phyloP scores from a whole-genome alignment of 2,113 vertebrate species.

The Gnathonemus longibarbis region DNA sequence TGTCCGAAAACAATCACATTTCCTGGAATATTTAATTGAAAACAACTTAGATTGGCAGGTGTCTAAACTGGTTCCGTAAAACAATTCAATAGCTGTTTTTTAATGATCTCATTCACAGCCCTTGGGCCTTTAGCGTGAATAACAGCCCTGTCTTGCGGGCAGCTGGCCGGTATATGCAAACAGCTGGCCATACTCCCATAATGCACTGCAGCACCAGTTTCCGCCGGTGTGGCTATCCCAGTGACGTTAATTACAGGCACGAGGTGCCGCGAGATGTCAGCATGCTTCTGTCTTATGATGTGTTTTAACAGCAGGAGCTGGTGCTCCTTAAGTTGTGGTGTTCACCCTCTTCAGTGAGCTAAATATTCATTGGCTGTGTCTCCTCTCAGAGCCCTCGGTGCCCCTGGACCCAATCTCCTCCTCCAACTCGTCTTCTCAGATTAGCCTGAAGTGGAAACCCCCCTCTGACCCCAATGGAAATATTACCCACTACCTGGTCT shows the following conservation, averaged over 20 bases:
- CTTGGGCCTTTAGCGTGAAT: background rate
- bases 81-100: background rate
- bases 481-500: slow-evolving; percentile 89
- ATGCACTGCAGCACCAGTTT: background rate
- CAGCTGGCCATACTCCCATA: background rate
- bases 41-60: background rate
- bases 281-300: background rate
- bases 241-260: background rate
- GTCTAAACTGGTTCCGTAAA: background rate
- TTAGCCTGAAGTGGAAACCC: slow-evolving; percentile 91
- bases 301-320: background rate
- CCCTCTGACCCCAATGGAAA: slow-evolving; percentile 90
- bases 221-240: background rate
- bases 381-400: slow-evolving; percentile 73
- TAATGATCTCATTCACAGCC: background rate
- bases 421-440: slow-evolving; percentile 90
- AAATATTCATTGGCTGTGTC: background rate
- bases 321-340: background rate
- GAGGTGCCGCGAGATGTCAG: background rate
- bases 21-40: background rate
- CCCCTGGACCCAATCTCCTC: slow-evolving; percentile 85
- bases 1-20: background rate
- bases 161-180: background rate
- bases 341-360: background rate
- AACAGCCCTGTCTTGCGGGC: background rate